A percentile compares a stretch with the other conserved stretches of the same genome.
Conservation (phyloP, 2,888 invertebrate species). For the Zygaena filipendulae region DNA sequence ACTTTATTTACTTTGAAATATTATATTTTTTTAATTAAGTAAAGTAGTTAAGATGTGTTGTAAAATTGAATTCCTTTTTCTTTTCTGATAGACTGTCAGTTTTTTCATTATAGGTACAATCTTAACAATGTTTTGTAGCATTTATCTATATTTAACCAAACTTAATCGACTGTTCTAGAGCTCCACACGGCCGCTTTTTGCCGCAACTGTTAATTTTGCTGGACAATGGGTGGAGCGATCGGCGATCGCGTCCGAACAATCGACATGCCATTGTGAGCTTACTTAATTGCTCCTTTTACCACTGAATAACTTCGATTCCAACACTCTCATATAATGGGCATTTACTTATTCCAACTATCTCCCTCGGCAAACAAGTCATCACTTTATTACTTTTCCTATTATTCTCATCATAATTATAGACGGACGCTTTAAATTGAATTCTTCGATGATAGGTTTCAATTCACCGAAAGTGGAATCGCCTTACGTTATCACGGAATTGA, state of each 20-base stretch:
- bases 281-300: constrained; percentile 49
- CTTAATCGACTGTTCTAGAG: too few relatives aligned
- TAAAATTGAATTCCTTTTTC: too few relatives aligned
- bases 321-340: constrained; percentile 23
- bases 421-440: constrained; percentile 10
- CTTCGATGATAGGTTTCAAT: constrained; percentile 15
- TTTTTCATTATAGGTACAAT: too few relatives aligned
- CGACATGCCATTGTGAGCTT: constrained; percentile 33
- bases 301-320: constrained; percentile 37
- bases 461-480: constrained; percentile 19
- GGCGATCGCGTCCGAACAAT: constrained; percentile 41
- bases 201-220: constrained; percentile 41
- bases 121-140: too few relatives aligned
- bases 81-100: too few relatives aligned
- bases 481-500: constrained; percentile 28
- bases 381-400: constrained; percentile 14
- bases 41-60: too few relatives aligned
- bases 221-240: constrained; percentile 44
- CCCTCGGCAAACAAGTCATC: constrained; percentile 20
- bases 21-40: too few relatives aligned
- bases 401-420: constrained; percentile 3
- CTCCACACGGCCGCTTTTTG: constrained; percentile 40
- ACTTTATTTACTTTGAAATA: too few relatives aligned
- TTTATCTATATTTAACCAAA: too few relatives aligned
- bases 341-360: constrained; percentile 21